Evolutionary conservation across 1,140 invertebrate species (phyloP), one percentile per base, ranked within the genome.

Genomic region (Archegozetes longisetosus): DNA sequence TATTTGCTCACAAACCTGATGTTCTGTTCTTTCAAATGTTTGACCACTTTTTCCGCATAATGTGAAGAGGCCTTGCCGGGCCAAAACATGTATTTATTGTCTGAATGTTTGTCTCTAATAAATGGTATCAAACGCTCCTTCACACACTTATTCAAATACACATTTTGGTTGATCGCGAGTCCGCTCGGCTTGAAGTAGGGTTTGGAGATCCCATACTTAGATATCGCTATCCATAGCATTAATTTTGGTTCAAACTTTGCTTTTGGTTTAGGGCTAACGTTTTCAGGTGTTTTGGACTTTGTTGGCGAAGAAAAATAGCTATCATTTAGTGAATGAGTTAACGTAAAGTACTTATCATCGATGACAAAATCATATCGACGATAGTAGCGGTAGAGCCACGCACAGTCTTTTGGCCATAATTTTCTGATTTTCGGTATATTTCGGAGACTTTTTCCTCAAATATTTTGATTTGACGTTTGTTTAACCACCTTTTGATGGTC

Each of bases 121-220:
- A 58, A 58, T 49, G 24, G 1, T 26, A 58, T 6, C 56, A 58
- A 40, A n/a, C 56, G 17, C 20, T 27, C 25, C n/a, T 25, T 50
- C 23, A 58, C 24, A 50, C 56, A 58, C 20, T 58, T 25, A 23
- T 58, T 27, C 14, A 58, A 17, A 58, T 58, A 58, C 17, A 40
- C 32, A 40, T 40, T 17, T 40, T 17, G 6, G 6, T 40, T 17
- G 17, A 40, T 40, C 6, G 6, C 17, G 6, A 40, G 32, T 17
- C 32, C 6, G 17, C 32, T 9, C 32, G 6, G 6, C 17, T 40
- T 40, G 17, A 40, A 40, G 32, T 9, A 40, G 17, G 32, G 32
- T 40, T 17, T 40, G 6, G 32, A 40, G 6, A 40, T 40, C 6
- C 32, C 32, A 17, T 40, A 9, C 6, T 17, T 17, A 40, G 32